These are phyloP conservation scores for Maniola hyperantus DNA, from an alignment of 2,888 invertebrate species.

Conservation along the genomic window DNA sequence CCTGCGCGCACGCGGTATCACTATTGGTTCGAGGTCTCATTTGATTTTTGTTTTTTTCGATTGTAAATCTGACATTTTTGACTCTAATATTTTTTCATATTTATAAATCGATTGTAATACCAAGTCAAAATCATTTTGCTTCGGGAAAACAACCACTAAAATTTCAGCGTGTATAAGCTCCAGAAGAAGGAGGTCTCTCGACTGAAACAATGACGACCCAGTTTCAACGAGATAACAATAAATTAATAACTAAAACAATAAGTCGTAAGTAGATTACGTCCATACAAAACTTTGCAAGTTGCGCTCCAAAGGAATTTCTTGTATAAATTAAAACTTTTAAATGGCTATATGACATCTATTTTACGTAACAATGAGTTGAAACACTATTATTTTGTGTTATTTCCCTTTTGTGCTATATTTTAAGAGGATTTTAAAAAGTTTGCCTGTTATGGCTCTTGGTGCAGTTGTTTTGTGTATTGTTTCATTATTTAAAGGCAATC, in stretches of 20 bases:
- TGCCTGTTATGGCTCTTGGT: background rate
- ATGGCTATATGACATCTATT: slow-evolving; percentile 55
- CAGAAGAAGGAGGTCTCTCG: no score
- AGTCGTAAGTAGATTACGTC: slow-evolving; percentile 29
- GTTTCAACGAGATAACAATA: slow-evolving; percentile 6
- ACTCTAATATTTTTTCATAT: no score
- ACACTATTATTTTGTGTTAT: slow-evolving; percentile 54
- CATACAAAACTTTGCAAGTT: slow-evolving; percentile 24
- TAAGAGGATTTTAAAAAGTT: slow-evolving; percentile 37
- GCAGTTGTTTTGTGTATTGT: background rate
- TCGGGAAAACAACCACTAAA: no score
- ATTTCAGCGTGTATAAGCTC: no score
- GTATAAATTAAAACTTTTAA: slow-evolving; percentile 66
- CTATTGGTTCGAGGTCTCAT: no score
- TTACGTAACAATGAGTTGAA: slow-evolving; percentile 55
- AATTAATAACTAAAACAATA: slow-evolving; percentile 15
- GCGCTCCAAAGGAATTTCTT: slow-evolving; percentile 50
- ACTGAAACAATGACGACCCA: no score
- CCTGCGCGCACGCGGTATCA: no score
- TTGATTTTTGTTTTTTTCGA: no score
- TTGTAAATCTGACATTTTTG: no score
- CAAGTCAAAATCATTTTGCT: no score
- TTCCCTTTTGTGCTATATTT: slow-evolving; percentile 37
- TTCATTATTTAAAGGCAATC: no score
- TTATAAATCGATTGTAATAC: no score